Evolutionary conservation across 2,113 vertebrate genomes (phyloP).

Genomic region (Rhea americana): DNA sequence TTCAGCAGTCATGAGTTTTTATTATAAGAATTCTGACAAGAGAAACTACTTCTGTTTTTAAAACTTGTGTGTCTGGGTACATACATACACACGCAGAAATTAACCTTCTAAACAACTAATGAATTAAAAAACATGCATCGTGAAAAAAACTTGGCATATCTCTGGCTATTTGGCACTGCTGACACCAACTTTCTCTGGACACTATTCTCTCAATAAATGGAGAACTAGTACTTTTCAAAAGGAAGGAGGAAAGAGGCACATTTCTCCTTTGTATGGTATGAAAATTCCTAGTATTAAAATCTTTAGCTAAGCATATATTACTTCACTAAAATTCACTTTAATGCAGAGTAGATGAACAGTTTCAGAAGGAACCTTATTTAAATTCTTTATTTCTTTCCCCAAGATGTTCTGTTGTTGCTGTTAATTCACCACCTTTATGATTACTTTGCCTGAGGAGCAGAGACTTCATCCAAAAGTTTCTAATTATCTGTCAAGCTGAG

Average conservation of each 20-base stretch:
- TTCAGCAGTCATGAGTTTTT: neutral
- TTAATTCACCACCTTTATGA: neutral
- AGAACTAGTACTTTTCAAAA: neutral
- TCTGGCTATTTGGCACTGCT: neutral
- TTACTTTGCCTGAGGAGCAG: neutral
- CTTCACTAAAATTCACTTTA: neutral
- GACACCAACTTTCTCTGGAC: neutral
- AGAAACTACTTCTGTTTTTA: neutral
- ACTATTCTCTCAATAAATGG: neutral
- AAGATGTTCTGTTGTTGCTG: neutral
- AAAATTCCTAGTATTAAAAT: neutral
- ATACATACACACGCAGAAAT: neutral
- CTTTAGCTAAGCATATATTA: neutral
- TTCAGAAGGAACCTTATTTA: neutral
- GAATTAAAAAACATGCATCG: neutral
- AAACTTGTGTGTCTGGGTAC: neutral
- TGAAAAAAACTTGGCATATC: neutral
- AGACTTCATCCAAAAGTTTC: neutral
- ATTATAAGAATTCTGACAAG: neutral
- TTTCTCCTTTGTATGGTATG: neutral
- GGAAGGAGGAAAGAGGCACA: rapidly evolving
- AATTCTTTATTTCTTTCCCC: neutral
- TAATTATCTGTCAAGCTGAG: slow-evolving; percentile 21
- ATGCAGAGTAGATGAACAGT: neutral
- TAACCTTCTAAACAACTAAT: neutral